These are phyloP conservation scores for Rhinogobius similis DNA, from an alignment of 2,113 vertebrate species.

Conservation along the genomic window DNA sequence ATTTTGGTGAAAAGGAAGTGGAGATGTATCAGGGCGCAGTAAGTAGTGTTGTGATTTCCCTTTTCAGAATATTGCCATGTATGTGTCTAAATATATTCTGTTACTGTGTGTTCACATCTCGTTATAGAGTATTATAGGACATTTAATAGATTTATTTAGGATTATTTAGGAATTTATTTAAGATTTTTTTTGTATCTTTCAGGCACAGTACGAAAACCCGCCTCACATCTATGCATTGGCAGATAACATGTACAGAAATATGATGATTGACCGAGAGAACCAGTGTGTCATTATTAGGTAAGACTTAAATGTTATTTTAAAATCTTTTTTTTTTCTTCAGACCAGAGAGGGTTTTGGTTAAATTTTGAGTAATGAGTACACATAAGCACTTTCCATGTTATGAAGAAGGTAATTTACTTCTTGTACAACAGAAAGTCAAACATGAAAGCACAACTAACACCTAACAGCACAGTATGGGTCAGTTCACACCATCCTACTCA, in stretches of 20 bases:
- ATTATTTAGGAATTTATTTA: background rate
- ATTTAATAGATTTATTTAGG: no score
- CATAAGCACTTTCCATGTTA: slow-evolving; percentile 10
- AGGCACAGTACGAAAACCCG: slow-evolving; percentile 98
- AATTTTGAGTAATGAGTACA: slow-evolving; percentile 10
- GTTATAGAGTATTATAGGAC: no score
- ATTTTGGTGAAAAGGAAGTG: slow-evolving; percentile 97
- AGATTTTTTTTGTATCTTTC: slow-evolving; percentile 17
- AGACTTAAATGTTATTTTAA: slow-evolving; percentile 15
- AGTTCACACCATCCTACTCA: slow-evolving; percentile 33
- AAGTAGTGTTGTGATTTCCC: slow-evolving; percentile 74
- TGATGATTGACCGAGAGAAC: slow-evolving; percentile 98
- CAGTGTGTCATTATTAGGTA: slow-evolving; percentile 99
- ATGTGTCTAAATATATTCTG: background rate
- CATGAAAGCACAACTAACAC: slow-evolving; percentile 39
- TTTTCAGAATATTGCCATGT: background rate
- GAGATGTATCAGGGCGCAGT: slow-evolving; percentile 99
- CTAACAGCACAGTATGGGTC: slow-evolving; percentile 38
- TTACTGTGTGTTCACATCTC: no score
- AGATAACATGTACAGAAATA: slow-evolving; percentile 98
- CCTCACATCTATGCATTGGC: slow-evolving; percentile 98
- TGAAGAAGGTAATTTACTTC: slow-evolving; percentile 7
- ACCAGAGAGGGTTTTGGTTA: background rate
- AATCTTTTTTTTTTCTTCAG: background rate
- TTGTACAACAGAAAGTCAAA: slow-evolving; percentile 30